Conservation (phyloP, 92 coral and sea anemone genomes). For the Heliopora coerulea region DNA sequence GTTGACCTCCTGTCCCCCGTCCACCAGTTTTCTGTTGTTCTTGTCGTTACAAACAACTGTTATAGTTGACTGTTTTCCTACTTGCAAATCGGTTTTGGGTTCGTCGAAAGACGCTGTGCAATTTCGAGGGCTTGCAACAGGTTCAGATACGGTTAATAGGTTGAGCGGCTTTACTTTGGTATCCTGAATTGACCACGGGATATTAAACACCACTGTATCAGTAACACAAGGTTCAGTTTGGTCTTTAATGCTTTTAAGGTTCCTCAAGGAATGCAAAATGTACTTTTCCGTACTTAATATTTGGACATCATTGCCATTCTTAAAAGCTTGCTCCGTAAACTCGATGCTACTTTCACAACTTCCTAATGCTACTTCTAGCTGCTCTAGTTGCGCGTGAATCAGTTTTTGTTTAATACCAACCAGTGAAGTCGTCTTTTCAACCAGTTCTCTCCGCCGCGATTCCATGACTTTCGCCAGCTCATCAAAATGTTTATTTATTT, state of each 20-base stretch:
- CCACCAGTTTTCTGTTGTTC: not conserved
- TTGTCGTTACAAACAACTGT: conserved; percentile 5
- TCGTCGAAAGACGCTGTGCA: conserved; percentile 12
- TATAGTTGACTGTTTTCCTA: conserved; percentile 5
- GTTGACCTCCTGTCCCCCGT: not conserved
- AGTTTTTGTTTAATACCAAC: conserved; percentile 28
- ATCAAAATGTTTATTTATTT: conserved; percentile 46
- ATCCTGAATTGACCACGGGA: conserved; percentile 11
- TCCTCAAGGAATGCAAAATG: conserved; percentile 41
- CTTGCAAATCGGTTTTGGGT: not conserved
- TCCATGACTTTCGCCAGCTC: conserved; percentile 41
- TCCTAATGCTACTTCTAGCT: conserved; percentile 36
- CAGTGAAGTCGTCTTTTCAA: conserved; percentile 15
- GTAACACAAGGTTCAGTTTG: conserved; percentile 47
- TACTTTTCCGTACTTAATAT: conserved; percentile 49
- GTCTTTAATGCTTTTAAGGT: conserved; percentile 38
- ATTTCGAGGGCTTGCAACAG: conserved; percentile 8
- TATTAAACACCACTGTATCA: not conserved
- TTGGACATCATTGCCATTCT: conserved; percentile 10
- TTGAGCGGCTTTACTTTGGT: not conserved
- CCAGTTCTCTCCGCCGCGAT: conserved; percentile 3
- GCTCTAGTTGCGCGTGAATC: conserved; percentile 50
- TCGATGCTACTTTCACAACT: conserved; percentile 45
- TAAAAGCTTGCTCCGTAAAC: conserved; percentile 44
- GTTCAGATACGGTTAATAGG: not conserved